These are phyloP conservation scores for Calliopum simillimum DNA, from an alignment of 2,888 invertebrate genomes.

Conservation along the genomic window DNA sequence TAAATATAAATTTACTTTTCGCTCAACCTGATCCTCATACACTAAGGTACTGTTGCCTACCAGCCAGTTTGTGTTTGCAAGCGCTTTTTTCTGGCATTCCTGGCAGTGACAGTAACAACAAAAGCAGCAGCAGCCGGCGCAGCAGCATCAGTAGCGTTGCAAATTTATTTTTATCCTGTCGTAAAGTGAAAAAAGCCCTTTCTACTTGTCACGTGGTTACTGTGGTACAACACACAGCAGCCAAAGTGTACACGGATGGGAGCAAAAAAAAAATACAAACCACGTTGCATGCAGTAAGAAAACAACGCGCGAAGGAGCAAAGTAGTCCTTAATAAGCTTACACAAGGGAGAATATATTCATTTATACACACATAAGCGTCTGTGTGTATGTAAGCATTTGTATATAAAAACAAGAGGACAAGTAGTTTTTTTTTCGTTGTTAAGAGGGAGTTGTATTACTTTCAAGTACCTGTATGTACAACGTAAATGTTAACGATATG, in stretches of 20 bases:
- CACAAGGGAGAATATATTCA: slow-evolving; percentile 18
- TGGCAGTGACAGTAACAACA: slow-evolving; percentile 17
- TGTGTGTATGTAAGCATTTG: no score
- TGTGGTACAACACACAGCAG: neutral
- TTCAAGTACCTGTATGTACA: neutral
- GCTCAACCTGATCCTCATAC: no score
- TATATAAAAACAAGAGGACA: neutral
- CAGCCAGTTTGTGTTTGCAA: neutral
- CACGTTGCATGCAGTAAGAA: neutral
- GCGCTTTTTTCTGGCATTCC: neutral
- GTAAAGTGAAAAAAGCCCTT: slow-evolving; percentile 13
- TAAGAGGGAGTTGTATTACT: neutral
- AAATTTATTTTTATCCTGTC: slow-evolving; percentile 29
- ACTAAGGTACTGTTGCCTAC: neutral
- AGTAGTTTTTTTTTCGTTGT: no score
- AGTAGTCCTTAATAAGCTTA: slow-evolving; percentile 30
- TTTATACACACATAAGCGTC: slow-evolving; percentile 24
- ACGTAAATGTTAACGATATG: slow-evolving; percentile 3
- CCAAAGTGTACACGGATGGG: neutral
- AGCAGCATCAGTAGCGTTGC: neutral
- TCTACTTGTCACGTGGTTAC: slow-evolving; percentile 34
- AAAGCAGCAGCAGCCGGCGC: neutral
- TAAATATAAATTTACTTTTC: no score
- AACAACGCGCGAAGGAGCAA: neutral
- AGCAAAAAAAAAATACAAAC: neutral